These are phyloP conservation scores for human DNA, from an alignment of 2,113 vertebrate genomes.

Conservation along the genomic window DNA sequence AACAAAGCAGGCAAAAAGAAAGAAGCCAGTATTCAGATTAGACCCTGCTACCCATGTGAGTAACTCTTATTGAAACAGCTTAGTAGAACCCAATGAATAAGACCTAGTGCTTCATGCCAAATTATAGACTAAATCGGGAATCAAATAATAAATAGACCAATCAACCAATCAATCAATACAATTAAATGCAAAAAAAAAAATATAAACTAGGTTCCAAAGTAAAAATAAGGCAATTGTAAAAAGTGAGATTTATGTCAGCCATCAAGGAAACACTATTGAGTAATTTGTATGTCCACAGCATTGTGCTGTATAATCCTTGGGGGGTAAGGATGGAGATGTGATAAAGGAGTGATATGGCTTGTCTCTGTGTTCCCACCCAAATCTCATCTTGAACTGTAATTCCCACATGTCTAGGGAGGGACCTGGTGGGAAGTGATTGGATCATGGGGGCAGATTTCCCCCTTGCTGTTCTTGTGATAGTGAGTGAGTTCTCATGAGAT, in stretches of 20 bases:
- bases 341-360: too few species aligned
- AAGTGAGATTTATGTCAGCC: not conserved
- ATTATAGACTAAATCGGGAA: not conserved
- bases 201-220: not conserved
- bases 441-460: too few species aligned
- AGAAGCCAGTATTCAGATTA: not conserved
- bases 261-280: too few species aligned
- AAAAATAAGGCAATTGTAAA: not conserved
- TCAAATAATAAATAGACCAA: not conserved
- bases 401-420: too few species aligned
- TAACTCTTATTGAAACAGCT: not conserved
- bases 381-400: too few species aligned
- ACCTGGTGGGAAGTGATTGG: too few species aligned
- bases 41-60: not conserved
- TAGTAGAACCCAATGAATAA: not conserved
- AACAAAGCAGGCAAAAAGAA: not conserved
- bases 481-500: too few species aligned
- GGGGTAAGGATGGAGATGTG: accelerated
- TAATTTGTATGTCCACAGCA: accelerated
- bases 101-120: not conserved
- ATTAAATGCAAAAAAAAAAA: not conserved
- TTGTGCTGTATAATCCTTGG: not conserved
- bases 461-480: too few species aligned
- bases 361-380: too few species aligned
- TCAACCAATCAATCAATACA: not conserved